A percentile compares a stretch with the other conserved stretches of the same genome.
These are phyloP conservation scores for Corythoichthys intestinalis DNA, from an alignment of 2,113 vertebrate species.

Conservation along the genomic window DNA sequence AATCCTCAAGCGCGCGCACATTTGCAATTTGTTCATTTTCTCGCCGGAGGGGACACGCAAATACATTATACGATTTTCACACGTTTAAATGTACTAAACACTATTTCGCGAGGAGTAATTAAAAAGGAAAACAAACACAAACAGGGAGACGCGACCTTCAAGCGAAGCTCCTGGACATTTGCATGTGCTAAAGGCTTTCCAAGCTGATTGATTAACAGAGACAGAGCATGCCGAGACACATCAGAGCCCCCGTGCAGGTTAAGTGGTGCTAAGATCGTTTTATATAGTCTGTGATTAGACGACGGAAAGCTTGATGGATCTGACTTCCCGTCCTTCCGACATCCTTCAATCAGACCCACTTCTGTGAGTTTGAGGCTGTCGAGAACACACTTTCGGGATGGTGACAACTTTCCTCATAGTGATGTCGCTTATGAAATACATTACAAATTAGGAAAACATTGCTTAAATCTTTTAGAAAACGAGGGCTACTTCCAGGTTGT, in stretches of 20 bases:
- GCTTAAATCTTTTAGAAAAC: neutral
- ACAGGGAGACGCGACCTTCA: conserved; percentile 29
- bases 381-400: conserved; percentile 23
- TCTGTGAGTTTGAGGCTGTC: conserved; percentile 38
- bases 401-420: neutral
- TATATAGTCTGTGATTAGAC: conserved; percentile 73
- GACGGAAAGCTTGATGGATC: conserved; percentile 67
- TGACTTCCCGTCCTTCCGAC: conserved; percentile 65
- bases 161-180: conserved; percentile 58
- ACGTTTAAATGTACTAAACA: neutral
- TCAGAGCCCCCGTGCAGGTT: conserved; percentile 71
- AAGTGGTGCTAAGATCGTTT: conserved; percentile 80
- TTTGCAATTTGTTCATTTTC: conserved; percentile 22
- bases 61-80: neutral
- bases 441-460: neutral
- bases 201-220: conserved; percentile 78
- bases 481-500: too few species aligned
- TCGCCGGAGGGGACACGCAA: conserved; percentile 4
- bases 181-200: conserved; percentile 60
- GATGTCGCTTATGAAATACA: neutral
- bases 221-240: conserved; percentile 75
- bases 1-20: conserved; percentile 16
- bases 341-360: conserved; percentile 69
- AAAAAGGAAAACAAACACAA: conserved; percentile 11
- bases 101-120: neutral